Percentiles rank a stretch among this genome's conserved stretches.
Conservation (phyloP, 2,113 vertebrate genomes). For the Tympanuchus pallidicinctus region DNA sequence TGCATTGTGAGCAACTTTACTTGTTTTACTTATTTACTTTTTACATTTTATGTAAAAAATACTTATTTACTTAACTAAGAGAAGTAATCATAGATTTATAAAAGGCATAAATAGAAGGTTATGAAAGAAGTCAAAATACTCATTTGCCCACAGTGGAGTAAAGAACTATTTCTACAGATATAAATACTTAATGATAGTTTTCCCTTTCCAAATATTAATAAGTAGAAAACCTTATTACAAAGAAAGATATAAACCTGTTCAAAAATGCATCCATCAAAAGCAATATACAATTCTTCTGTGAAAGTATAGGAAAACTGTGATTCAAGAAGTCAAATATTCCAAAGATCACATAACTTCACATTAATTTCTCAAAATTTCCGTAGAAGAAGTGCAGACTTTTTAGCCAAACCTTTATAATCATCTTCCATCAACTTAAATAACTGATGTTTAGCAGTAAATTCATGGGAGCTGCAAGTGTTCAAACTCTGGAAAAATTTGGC, state of each 20-base stretch:
- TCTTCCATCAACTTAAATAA: constrained; percentile 44
- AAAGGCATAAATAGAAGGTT: neutral
- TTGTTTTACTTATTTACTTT: neutral
- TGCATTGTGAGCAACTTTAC: neutral
- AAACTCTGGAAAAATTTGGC: constrained; percentile 6
- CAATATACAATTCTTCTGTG: neutral
- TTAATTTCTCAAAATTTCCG: constrained; percentile 23
- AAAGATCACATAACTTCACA: neutral
- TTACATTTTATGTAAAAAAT: neutral
- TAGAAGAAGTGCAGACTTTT: neutral
- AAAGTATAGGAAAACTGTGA: constrained; percentile 11
- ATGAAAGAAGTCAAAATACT: neutral
- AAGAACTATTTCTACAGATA: neutral
- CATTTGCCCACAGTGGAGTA: neutral
- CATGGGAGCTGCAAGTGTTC: constrained; percentile 5
- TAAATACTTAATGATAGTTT: neutral
- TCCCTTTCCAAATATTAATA: neutral
- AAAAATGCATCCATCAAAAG: neutral
- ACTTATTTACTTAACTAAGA: neutral
- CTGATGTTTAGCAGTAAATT: constrained; percentile 41
- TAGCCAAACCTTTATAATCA: constrained; percentile 37
- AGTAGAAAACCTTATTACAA: constrained; percentile 1
- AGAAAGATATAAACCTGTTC: neutral
- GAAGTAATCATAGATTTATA: neutral
- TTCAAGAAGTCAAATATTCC: neutral